phyloP scores from a whole-genome alignment of 2,113 vertebrate genomes.

The human (Homo sapiens) region GRCh38 chr6:10394501-10395000 shows the following conservation, averaged over 20 bases:
- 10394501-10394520: conserved; percentile 95
- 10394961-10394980: conserved; percentile 77
- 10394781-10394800: conserved; percentile 67
- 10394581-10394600: conserved; percentile 96
- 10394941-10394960: conserved; percentile 68
- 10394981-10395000: conserved; percentile 60
- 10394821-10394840: conserved; percentile 66
- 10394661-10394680: conserved; percentile 90
- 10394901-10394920: conserved; percentile 67
- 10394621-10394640: conserved; percentile 93
- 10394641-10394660: conserved; percentile 91
- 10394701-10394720: conserved; percentile 85
- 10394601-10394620: conserved; percentile 93
- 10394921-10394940: conserved; percentile 75
- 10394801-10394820: conserved; percentile 72
- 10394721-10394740: conserved; percentile 75
- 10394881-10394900: conserved; percentile 52
- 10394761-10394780: conserved; percentile 67
- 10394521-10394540: conserved; percentile 97
- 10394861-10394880: conserved; percentile 61
- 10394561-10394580: conserved; percentile 96
- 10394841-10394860: conserved; percentile 70
- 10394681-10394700: conserved; percentile 92
- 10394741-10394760: conserved; percentile 68
- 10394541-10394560: conserved; percentile 96